Base-by-base conservation (phyloP, 2,113 vertebrate genomes). In the Clinocottus analis region DNA sequence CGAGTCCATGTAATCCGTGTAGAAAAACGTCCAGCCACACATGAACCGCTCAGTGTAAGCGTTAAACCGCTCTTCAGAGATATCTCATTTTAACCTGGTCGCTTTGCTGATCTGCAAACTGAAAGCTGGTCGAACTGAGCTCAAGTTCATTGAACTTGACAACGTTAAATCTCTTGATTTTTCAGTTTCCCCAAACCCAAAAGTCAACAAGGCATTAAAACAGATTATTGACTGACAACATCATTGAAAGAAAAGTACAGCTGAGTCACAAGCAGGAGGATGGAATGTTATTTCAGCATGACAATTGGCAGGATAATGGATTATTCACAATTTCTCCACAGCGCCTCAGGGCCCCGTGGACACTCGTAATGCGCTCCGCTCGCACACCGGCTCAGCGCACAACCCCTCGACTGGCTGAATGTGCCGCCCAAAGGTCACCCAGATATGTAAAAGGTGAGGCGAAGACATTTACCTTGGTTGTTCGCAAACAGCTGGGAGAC, bases 401-500 rank as follows among this genome's bases (percentile, higher is more conserved):
- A 19, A 47, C n/a, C n/a, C n/a, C n/a, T n/a, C n/a, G n/a, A n/a
- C n/a, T n/a, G 43, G 39, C 62, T 66, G n/a, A 13, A 39, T 63
- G 27, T 31, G 41, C 19, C 10, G 13, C 5, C 3, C 3, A 23
- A 41, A 25, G 41, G 23, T 65, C n/a, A 3, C 41, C 41, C 5
- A 10, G 43, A 10, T 25, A 7, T 6, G 23, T 58, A 7, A 72
- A 35, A 49, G 25, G 14, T 31, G 21, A 56, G 25, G 7, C 35
- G 27, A 29, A 49, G 2, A 21, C 21, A 27, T 35, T 89, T 92
- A 95, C 94, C 94, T 72, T 90, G 71, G 23, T 92, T 93, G 19
- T 91, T 86, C 5, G 72, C 75, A 41, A 95, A 95, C 63, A 95
- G 86, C 89, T 92, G 93, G 43, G 92, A 95, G 25, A 92, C 80